Conservation (phyloP, 37 sponge, comb jelly and placozoan genomes). For the Tethya wilhelma region DNA sequence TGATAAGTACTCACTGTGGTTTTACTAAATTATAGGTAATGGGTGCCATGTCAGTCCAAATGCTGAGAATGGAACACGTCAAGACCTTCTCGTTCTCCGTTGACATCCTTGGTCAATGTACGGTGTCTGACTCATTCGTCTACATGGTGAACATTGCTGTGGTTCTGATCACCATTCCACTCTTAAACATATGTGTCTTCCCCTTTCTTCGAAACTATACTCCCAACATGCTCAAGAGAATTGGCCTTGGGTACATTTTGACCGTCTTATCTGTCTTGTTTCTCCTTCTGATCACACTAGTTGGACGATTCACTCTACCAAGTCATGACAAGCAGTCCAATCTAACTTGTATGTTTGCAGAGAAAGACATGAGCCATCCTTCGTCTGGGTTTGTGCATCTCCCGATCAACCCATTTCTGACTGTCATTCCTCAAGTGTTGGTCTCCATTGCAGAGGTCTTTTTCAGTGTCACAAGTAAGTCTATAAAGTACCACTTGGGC, state of each 20-base stretch:
- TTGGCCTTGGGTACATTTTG: slow-evolving; percentile 21
- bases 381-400: background rate
- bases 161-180: slow-evolving; percentile 7
- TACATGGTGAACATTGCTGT: background rate
- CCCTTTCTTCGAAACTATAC: slow-evolving; percentile 26
- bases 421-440: slow-evolving; percentile 10
- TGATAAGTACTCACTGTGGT: no score
- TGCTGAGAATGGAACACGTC: no score
- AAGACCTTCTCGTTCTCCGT: no score
- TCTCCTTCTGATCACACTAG: background rate
- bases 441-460: slow-evolving; percentile 30
- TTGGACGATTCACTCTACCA: background rate
- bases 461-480: slow-evolving; percentile 29
- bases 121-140: background rate
- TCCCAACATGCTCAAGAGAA: slow-evolving; percentile 38
- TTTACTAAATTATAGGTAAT: no score
- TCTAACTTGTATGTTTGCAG: background rate
- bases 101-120: no score
- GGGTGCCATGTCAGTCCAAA: no score
- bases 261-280: background rate
- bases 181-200: background rate
- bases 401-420: background rate
- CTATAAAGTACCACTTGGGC: no score
- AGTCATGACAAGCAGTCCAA: background rate
- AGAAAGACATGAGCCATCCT: no score